phyloP scores from a whole-genome alignment of 2,888 invertebrate genomes.

The Hydropsyche betteni region DNA sequence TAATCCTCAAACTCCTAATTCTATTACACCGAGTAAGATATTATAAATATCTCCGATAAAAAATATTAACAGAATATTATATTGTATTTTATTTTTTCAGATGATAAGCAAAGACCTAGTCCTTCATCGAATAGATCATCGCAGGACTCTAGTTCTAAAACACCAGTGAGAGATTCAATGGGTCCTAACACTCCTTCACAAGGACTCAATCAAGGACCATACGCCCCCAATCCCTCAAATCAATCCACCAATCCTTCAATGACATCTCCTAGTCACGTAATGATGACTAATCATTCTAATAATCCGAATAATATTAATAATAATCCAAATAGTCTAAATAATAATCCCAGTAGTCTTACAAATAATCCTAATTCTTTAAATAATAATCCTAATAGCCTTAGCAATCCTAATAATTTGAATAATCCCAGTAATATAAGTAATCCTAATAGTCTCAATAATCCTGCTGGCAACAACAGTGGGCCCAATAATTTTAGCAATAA shows the following conservation, averaged over 20 bases:
- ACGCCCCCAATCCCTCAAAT: conserved; percentile 53
- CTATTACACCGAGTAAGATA: conserved; percentile 57
- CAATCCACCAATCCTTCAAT: conserved; percentile 46
- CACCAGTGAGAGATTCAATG: conserved; percentile 60
- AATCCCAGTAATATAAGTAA: conserved; percentile 53
- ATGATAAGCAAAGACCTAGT: conserved; percentile 66
- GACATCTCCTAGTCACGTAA: conserved; percentile 47
- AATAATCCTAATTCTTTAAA: conserved; percentile 37
- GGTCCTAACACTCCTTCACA: conserved; percentile 62
- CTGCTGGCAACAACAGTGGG: conserved; percentile 53
- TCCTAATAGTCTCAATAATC: conserved; percentile 54
- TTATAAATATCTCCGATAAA: background rate
- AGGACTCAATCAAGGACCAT: conserved; percentile 53
- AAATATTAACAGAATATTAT: no score
- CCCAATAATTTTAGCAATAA: conserved; percentile 54
- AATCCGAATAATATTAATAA: conserved; percentile 30
- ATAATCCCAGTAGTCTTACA: conserved; percentile 36
- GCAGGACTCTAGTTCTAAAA: conserved; percentile 63
- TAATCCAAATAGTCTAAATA: conserved; percentile 37
- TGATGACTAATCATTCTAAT: conserved; percentile 31
- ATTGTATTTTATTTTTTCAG: conserved; percentile 53
- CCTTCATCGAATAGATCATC: conserved; percentile 62
- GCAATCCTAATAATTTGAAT: conserved; percentile 45
- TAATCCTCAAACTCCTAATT: conserved; percentile 65
- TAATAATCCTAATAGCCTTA: conserved; percentile 38